phyloP scores from a whole-genome alignment of 1,140 invertebrate genomes.

The Cheumatopsyche charites region DNA sequence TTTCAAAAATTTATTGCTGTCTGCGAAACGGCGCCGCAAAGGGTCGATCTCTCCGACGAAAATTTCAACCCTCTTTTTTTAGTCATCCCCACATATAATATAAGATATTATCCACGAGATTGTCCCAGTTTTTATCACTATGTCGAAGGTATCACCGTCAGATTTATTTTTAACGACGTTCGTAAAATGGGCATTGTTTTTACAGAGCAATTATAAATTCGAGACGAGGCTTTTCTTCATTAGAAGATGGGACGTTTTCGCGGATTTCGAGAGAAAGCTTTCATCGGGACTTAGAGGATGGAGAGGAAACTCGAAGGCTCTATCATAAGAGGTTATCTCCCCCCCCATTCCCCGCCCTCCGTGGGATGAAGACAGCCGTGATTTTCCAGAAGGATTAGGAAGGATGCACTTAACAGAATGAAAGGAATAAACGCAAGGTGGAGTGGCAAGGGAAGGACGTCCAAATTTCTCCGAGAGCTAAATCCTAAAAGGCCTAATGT shows the following conservation, averaged over 20 bases:
- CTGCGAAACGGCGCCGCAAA: conserved; percentile 12
- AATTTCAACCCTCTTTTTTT: too few relatives aligned
- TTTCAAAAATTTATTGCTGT: conserved; percentile 12
- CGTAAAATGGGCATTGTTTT: too few relatives aligned
- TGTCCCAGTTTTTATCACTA: too few relatives aligned
- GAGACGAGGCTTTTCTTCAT: not conserved
- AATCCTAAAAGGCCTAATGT: conserved; percentile 37
- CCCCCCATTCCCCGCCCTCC: too few relatives aligned
- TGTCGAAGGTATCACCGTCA: too few relatives aligned
- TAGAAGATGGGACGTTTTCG: conserved; percentile 18
- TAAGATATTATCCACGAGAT: too few relatives aligned
- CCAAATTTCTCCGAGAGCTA: conserved; percentile 44
- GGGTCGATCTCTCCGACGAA: not conserved
- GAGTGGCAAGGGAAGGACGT: conserved; percentile 12
- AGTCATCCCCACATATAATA: too few relatives aligned
- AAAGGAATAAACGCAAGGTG: conserved; percentile 39
- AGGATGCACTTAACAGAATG: conserved; percentile 48
- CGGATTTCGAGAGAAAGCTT: not conserved
- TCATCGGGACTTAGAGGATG: not conserved
- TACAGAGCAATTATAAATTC: not conserved
- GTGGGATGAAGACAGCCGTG: conserved; percentile 13
- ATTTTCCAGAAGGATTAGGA: conserved; percentile 47
- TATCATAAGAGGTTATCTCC: conserved; percentile 17
- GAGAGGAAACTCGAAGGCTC: too few relatives aligned
- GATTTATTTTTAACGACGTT: too few relatives aligned